Base-by-base conservation (phyloP, 2,113 vertebrate species). In the Macquaria australasica region DNA sequence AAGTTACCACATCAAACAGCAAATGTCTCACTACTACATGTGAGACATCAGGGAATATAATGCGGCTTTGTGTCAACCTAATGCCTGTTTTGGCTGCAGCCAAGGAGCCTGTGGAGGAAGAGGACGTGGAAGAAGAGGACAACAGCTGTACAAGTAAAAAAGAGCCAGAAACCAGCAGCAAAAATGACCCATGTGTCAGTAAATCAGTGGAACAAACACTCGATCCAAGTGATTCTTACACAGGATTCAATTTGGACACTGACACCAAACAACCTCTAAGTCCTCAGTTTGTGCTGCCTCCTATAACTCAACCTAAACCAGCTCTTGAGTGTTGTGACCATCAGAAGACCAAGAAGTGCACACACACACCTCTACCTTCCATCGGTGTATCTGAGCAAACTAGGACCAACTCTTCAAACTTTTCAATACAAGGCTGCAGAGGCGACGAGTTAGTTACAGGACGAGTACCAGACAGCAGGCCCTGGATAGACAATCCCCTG, bases 51-150 rank as follows among this genome's bases (percentile, higher is more conserved):
- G 63, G 84, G 55, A 87, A 80, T 1, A 12, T 72, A 37, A 84
- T 82, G 84, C 94, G 55, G 76, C 90, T 93, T 56, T 75, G 31
- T 43, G 88, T 95, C 9, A 90, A 94, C 60, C 88, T 95, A 14
- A 87, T 78, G 73, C 89, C 91, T 1, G 53, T 89, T 51, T 72
- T 96, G 60, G 87, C 88, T 55, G 85, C 82, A 20, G 89, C 87
- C 4, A 81, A 77, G 25, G 91, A 93, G 25, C 56, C 45, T 0
- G 10, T 45, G 45, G 80, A 86, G 9, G 81, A 84, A 8, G 68
- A 69, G 43, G 50, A 81, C 25, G 53, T 12, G 5, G 1, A 31
- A 48, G 62, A 79, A 14, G 79, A 83, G 60, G 16, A 41, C 5
- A 73, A 25, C 12, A 53, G 11, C 55, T 51, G 8, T 18, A 45